phyloP scores from a whole-genome alignment of 2,888 invertebrate species.

The Isoperla grammatica region DNA sequence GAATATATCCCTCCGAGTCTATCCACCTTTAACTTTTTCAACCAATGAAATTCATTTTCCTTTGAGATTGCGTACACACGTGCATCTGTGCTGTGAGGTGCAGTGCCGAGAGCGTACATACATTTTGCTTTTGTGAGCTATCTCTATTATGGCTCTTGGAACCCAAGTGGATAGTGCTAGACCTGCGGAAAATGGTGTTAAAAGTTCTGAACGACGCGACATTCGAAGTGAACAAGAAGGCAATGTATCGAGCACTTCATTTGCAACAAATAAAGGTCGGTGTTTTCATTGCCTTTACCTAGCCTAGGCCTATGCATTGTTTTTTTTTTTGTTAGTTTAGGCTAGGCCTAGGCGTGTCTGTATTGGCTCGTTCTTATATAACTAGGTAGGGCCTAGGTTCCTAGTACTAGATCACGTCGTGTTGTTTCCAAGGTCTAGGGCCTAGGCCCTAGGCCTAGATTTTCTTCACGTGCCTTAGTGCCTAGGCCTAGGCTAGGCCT shows the following conservation, averaged over 20 bases:
- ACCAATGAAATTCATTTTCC: constrained; percentile 28
- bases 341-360: too few species aligned
- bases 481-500: too few species aligned
- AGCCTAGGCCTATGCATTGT: too few species aligned
- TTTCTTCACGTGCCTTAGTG: too few species aligned
- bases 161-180: constrained; percentile 42
- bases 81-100: constrained; percentile 20
- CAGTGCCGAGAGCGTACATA: neutral
- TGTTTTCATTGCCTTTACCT: too few species aligned
- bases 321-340: too few species aligned
- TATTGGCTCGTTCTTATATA: too few species aligned
- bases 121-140: constrained; percentile 7
- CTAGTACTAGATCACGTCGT: too few species aligned
- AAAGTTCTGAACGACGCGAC: constrained; percentile 20
- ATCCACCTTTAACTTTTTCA: neutral
- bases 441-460: too few species aligned
- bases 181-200: constrained; percentile 39
- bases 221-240: constrained; percentile 19
- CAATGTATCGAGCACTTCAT: constrained; percentile 20
- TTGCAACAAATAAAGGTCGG: constrained; percentile 25
- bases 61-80: constrained; percentile 26
- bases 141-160: constrained; percentile 42
- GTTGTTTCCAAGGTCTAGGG: too few species aligned
- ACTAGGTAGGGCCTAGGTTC: too few species aligned
- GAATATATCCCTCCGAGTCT: neutral